phyloP scores from a whole-genome alignment of 2,888 invertebrate species.

The Zaprionus bogoriensis region DNA sequence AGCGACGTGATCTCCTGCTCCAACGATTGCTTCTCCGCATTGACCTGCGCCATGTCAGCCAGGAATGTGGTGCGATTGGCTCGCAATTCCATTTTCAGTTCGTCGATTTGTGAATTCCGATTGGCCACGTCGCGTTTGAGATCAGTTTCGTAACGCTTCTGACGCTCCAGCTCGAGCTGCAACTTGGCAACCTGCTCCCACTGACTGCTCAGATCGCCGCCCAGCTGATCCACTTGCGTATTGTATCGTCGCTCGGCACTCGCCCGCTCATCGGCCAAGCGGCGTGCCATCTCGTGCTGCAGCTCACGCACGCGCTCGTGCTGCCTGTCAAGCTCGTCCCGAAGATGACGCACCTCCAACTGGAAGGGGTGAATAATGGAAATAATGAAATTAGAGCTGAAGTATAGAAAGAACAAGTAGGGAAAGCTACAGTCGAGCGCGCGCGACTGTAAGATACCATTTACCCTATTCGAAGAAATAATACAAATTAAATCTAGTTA shows the following conservation, averaged over 20 bases:
- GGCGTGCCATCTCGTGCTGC: conserved; percentile 89
- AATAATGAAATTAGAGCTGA: no score
- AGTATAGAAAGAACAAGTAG: no score
- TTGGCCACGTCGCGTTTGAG: conserved; percentile 90
- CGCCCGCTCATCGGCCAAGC: conserved; percentile 88
- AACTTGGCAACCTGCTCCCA: conserved; percentile 91
- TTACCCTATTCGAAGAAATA: no score
- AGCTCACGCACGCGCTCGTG: conserved; percentile 89
- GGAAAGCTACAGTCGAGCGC: no score
- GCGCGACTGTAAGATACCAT: no score
- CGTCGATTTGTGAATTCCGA: conserved; percentile 89
- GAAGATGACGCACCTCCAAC: conserved; percentile 88
- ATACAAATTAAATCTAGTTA: no score
- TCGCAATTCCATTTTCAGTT: conserved; percentile 90
- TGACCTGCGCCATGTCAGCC: conserved; percentile 89
- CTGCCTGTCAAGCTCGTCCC: conserved; percentile 90
- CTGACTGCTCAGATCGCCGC: conserved; percentile 90
- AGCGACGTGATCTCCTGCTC: conserved; percentile 91
- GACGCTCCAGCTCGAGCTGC: conserved; percentile 90
- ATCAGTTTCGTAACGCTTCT: conserved; percentile 89
- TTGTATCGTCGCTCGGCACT: conserved; percentile 89
- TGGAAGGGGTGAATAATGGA: not conserved
- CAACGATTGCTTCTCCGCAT: conserved; percentile 90
- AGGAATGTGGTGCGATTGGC: conserved; percentile 88
- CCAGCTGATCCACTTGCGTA: conserved; percentile 90